Evolutionary conservation across 2,113 vertebrate genomes (phyloP).

Genomic region (Pao palembangensis): DNA sequence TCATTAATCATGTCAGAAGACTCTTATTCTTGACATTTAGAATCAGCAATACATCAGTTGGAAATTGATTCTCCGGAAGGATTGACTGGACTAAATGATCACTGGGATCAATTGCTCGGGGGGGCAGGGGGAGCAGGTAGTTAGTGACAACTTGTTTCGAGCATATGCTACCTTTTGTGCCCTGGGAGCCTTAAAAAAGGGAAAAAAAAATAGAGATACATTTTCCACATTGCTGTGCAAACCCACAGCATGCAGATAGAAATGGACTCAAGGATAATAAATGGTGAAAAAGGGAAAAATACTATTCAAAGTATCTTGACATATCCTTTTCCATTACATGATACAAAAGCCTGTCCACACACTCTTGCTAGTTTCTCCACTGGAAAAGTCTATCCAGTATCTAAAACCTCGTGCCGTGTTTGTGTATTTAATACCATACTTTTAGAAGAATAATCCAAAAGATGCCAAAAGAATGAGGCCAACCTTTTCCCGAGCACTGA

Average conservation of each 20-base stretch:
- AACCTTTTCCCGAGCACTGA: no score
- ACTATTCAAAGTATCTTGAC: conserved; percentile 21
- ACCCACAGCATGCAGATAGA: conserved; percentile 34
- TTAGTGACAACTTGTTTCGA: conserved; percentile 5
- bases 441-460: no score
- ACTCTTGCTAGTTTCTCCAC: no score
- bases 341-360: no score
- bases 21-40: conserved; percentile 41
- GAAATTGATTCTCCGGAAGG: conserved; percentile 62
- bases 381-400: no score
- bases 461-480: no score
- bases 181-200: conserved; percentile 1
- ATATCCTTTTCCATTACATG: background rate
- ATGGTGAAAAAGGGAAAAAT: conserved; percentile 25
- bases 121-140: no score
- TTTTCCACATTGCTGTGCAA: conserved; percentile 38
- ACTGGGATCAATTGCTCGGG: conserved; percentile 34
- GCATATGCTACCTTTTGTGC: conserved; percentile 26
- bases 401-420: no score
- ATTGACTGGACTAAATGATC: conserved; percentile 66
- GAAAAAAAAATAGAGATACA: conserved; percentile 15
- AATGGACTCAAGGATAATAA: conserved; percentile 32
- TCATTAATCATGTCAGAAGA: conserved; percentile 27
- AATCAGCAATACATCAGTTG: conserved; percentile 58
- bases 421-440: no score